Conservation (phyloP, 2,113 vertebrate species). For the Pelecanoides urinatrix region DNA sequence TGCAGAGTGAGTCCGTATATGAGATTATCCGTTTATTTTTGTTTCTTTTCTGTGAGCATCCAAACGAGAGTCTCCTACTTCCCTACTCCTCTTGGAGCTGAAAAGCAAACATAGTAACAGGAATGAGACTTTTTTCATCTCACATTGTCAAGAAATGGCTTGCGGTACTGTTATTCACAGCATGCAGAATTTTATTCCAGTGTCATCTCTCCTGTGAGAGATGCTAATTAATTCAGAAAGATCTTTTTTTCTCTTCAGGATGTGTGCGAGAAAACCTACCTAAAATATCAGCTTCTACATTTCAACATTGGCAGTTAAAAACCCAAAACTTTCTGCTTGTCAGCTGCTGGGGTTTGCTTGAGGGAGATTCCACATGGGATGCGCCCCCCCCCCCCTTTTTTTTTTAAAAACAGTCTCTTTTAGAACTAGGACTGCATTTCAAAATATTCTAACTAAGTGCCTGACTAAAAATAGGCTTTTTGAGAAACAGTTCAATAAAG, state of each 20-base stretch:
- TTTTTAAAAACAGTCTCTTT: not conserved
- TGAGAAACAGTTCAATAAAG: not conserved
- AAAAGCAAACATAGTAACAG: not conserved
- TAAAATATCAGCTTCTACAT: not conserved
- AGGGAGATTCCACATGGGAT: not conserved
- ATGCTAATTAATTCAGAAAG: not conserved
- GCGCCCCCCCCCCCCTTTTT: fast-evolving
- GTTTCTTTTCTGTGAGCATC: not conserved
- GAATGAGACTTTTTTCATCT: not conserved
- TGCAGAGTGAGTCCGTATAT: not conserved
- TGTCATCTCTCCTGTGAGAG: not conserved
- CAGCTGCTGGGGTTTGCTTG: not conserved
- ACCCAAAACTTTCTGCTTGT: not conserved
- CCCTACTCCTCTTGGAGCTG: not conserved
- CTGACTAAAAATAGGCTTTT: not conserved
- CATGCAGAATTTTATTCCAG: not conserved
- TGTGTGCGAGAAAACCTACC: not conserved
- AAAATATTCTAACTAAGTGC: not conserved
- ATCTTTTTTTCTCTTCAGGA: not conserved
- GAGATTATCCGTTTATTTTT: not conserved
- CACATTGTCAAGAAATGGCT: not conserved
- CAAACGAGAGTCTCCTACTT: not conserved
- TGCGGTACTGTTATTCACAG: not conserved
- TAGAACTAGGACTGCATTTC: not conserved
- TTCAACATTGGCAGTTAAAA: not conserved